A percentile compares a stretch with the other conserved stretches of the same genome.
These are phyloP conservation scores for Seriola quinqueradiata DNA, from an alignment of 2,113 vertebrate genomes.

Conservation along the genomic window DNA sequence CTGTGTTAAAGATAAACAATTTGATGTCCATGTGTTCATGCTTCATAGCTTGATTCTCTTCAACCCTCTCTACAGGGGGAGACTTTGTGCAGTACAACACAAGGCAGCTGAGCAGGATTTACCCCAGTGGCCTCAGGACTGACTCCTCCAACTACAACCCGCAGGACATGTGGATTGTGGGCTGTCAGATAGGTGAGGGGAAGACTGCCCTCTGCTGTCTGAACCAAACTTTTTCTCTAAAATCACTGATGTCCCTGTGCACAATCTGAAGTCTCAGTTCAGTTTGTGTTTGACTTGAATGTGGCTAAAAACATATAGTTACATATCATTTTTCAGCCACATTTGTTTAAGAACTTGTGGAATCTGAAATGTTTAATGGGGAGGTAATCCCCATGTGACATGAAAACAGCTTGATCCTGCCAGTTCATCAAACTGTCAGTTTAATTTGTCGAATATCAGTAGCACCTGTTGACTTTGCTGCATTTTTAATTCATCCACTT, in stretches of 20 bases:
- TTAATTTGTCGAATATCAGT: background rate
- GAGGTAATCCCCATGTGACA: background rate
- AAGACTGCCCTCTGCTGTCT: slow-evolving; percentile 9
- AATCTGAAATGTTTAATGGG: background rate
- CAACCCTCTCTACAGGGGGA: slow-evolving; percentile 52
- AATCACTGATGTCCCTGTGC: background rate
- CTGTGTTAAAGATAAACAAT: background rate
- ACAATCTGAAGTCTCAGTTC: background rate
- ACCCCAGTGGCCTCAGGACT: slow-evolving; percentile 92
- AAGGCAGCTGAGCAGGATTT: slow-evolving; percentile 91
- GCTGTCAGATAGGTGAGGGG: slow-evolving; percentile 93
- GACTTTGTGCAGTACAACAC: slow-evolving; percentile 92
- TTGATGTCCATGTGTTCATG: background rate
- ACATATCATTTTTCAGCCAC: background rate
- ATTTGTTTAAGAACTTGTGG: background rate
- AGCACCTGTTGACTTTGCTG: background rate
- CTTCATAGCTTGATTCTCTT: background rate
- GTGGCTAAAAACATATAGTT: background rate
- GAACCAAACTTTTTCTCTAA: background rate
- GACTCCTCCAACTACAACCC: slow-evolving; percentile 97
- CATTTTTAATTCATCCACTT: background rate
- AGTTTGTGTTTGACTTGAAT: background rate
- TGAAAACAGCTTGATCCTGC: background rate
- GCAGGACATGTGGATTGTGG: slow-evolving; percentile 93
- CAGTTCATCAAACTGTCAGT: background rate